A percentile compares a stretch with the other conserved stretches of the same genome.
Conservation (phyloP, 2,888 invertebrate species). For the Drosophila bunnanda region DNA sequence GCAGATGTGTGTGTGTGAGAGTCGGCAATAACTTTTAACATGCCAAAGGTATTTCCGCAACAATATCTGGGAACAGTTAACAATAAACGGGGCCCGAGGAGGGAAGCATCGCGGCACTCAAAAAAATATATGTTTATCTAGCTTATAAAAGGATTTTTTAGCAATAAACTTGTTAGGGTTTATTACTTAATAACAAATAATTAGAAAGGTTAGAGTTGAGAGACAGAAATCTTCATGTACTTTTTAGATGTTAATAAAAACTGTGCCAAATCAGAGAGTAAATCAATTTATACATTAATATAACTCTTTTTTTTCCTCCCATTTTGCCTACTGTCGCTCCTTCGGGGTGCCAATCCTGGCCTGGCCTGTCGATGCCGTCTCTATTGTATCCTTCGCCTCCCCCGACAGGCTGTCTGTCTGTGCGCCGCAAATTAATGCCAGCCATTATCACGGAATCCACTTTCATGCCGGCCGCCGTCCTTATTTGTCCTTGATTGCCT, state of each 20-base stretch:
- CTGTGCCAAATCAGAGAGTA: background rate
- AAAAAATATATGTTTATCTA: slow-evolving; percentile 18
- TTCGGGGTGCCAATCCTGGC: slow-evolving; percentile 19
- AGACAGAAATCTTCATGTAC: background rate
- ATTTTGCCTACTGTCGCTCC: background rate
- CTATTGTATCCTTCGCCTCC: slow-evolving; percentile 9
- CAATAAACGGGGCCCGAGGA: slow-evolving; percentile 38
- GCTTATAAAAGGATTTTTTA: background rate
- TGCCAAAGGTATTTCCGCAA: slow-evolving; percentile 65
- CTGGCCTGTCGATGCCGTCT: slow-evolving; percentile 30
- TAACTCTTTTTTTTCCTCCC: background rate
- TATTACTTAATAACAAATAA: background rate
- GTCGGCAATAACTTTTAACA: slow-evolving; percentile 71
- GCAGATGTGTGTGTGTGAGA: slow-evolving; percentile 36
- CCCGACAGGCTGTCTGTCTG: slow-evolving; percentile 32
- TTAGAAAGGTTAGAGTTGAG: background rate
- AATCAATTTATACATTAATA: background rate
- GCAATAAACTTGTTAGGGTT: background rate
- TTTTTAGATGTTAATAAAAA: no score
- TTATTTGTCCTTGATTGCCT: slow-evolving; percentile 72
- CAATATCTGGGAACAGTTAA: slow-evolving; percentile 33
- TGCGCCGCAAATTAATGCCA: slow-evolving; percentile 68
- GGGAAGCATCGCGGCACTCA: slow-evolving; percentile 29
- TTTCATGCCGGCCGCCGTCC: slow-evolving; percentile 56
- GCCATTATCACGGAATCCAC: slow-evolving; percentile 71